Base-by-base conservation (phyloP, 2,888 invertebrate species). In the Caradrina kadenii region DNA sequence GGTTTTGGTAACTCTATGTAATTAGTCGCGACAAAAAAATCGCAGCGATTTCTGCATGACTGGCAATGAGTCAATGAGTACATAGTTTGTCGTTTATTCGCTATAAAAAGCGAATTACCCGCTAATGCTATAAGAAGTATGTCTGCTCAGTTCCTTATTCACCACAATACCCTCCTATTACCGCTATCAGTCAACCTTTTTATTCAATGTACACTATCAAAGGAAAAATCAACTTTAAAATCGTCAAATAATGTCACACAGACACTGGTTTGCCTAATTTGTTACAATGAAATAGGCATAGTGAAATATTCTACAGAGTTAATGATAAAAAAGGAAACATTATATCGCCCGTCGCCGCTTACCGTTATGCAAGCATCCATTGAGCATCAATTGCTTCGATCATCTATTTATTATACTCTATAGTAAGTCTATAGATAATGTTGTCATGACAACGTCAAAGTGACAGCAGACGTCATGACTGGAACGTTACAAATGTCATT, bases 251-350 rank as follows among this genome's bases (percentile, higher is more conserved):
- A 86, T 86, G 87, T 85, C 86, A 87, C 83, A 84, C 73, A 70
- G 71, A 73, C 62, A 52, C 54, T 65, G 52, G 62, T 72, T 62
- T 69, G 85, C 86, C 86, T 89, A 90, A 88, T 81, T 79, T 79
- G 76, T 83, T 90, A 92, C 85, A 90, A 90, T 92, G 89, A 91
- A 92, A 89, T 93, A 92, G 90, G 90, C 91, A 90, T 92, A 90
- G 90, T 90, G 84, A 90, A 90, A 82, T 90, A 90, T 88, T 77
- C 92, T 93, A 93, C 90, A 87, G 85, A 91, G 79, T 91, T 84
- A 90, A 90, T 86, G 87, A 87, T 89, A 87, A 87, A 90, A 91
- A 91, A 89, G 86, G 85, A 89, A 89, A 88, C 83, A 73, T 84
- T 73, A 73, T 76, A 72, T 78, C 75, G 82, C 83, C 86, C 80